Base-by-base conservation (phyloP, 64 coral and sea anemone genomes). In the Exaiptasia diaphana region DNA sequence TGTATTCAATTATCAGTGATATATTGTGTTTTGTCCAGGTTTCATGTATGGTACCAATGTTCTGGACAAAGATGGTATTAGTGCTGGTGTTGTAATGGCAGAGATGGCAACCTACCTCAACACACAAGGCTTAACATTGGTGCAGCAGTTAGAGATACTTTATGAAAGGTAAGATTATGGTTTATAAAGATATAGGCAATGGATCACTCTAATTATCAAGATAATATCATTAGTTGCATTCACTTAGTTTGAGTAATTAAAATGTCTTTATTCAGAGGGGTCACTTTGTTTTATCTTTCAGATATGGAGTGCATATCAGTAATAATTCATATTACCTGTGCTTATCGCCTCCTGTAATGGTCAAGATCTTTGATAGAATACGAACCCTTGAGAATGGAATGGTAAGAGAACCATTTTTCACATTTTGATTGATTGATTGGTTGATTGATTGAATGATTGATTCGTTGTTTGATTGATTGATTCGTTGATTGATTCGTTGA, bases 21-120 rank as follows among this genome's bases (percentile, higher is more conserved):
- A 17, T 65, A 35, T 65, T 14, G 20, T 65, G 2, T 8, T 13
- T 5, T 53, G 18, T 22, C 4, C 26, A 99, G 95, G 95, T 2
- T 99, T 99, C 64, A 99, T 99, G 95, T 99, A 74, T 55, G 95
- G 95, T 37, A 99, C 90, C 4, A 99, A 69, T 41, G 95, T 99
- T 3, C 49, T 99, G 50, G 95, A 99, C 57, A 99, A 99, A 84
- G 95, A 99, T 80, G 95, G 95, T 34, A 88, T 99, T 24, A 93
- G 89, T 25, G 95, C 95, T 41, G 85, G 81, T 28, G 95, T 82
- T 10, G 89, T 99, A 22, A 85, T 93, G 80, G 95, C 95, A 41
- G 95, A 99, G 69, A 75, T 99, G 79, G 90, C 95, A 24, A 73
- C 79, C 15, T 99, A 85, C 53, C 89, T 99, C 26, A 71, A 87